Evolutionary conservation across 1,140 invertebrate genomes (phyloP).

Genomic region (Danaus melanippus): DNA sequence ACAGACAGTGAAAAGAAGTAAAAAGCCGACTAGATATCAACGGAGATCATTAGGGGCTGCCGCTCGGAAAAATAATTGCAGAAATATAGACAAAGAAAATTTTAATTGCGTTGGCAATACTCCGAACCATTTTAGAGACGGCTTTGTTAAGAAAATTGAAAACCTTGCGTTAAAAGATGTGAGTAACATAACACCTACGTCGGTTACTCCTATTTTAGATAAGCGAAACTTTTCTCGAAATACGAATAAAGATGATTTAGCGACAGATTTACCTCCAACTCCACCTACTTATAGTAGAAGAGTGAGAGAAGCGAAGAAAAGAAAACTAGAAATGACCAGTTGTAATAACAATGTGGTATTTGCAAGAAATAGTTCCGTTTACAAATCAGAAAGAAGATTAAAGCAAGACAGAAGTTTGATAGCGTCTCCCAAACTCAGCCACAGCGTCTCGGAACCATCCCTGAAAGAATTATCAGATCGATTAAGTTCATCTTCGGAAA

Average conservation of each 20-base stretch:
- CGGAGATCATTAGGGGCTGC: conserved; percentile 54
- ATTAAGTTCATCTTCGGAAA: conserved; percentile 37
- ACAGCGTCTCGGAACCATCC: conserved; percentile 54
- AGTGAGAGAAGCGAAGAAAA: conserved; percentile 63
- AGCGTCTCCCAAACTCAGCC: conserved; percentile 40
- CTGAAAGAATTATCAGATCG: conserved; percentile 52
- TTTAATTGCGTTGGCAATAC: conserved; percentile 58
- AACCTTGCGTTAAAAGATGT: conserved; percentile 57
- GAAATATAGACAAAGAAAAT: conserved; percentile 59
- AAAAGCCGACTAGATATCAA: conserved; percentile 64
- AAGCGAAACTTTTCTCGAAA: conserved; percentile 41
- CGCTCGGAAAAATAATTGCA: conserved; percentile 45
- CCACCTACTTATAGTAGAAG: conserved; percentile 61
- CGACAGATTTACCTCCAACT: conserved; percentile 51
- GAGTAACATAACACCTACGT: conserved; percentile 60
- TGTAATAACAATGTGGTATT: conserved; percentile 42
- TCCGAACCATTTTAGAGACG: conserved; percentile 61
- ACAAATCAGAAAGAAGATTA: conserved; percentile 60
- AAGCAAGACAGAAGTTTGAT: conserved; percentile 37
- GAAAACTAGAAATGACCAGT: conserved; percentile 60
- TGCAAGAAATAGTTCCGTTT: conserved; percentile 45
- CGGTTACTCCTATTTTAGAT: conserved; percentile 46
- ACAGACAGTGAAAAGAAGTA: conserved; percentile 56
- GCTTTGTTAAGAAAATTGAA: conserved; percentile 58
- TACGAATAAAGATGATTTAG: conserved; percentile 46